A percentile compares a stretch with the other conserved stretches of the same genome.
Conservation (phyloP, 1,140 invertebrate species). For the Drosophila funebris region DNA sequence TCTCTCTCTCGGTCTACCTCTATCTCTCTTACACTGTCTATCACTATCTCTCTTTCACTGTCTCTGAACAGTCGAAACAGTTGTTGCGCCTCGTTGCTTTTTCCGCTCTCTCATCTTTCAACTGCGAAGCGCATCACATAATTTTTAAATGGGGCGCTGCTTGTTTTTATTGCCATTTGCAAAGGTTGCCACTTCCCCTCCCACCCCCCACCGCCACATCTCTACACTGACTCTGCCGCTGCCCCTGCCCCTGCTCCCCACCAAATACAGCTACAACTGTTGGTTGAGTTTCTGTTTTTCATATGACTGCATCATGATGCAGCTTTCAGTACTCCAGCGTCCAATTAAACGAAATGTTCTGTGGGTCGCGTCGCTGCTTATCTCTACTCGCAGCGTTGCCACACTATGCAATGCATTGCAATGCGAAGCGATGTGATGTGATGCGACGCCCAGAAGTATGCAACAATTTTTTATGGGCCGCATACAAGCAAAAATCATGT, state of each 20-base stretch:
- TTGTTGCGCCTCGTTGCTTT: conserved; percentile 18
- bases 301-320: conserved; percentile 77
- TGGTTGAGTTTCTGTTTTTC: conserved; percentile 31
- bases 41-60: background rate
- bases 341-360: conserved; percentile 81
- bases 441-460: conserved; percentile 66
- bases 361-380: conserved; percentile 49
- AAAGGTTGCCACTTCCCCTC: conserved; percentile 1
- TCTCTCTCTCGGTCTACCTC: background rate
- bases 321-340: conserved; percentile 75
- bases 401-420: conserved; percentile 41
- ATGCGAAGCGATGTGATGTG: conserved; percentile 39
- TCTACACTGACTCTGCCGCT: background rate
- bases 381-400: conserved; percentile 26
- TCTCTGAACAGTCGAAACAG: conserved; percentile 10
- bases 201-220: too few relatives aligned
- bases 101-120: conserved; percentile 19
- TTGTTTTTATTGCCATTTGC: conserved; percentile 48
- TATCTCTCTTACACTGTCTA: background rate
- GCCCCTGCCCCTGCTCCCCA: background rate
- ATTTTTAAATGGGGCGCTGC: conserved; percentile 52
- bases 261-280: conserved; percentile 4
- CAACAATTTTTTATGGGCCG: conserved; percentile 77
- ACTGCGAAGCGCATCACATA: conserved; percentile 40
- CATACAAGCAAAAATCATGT: conserved; percentile 81